Base-by-base conservation (phyloP, 1,140 invertebrate species). In the Spodoptera litura region DNA sequence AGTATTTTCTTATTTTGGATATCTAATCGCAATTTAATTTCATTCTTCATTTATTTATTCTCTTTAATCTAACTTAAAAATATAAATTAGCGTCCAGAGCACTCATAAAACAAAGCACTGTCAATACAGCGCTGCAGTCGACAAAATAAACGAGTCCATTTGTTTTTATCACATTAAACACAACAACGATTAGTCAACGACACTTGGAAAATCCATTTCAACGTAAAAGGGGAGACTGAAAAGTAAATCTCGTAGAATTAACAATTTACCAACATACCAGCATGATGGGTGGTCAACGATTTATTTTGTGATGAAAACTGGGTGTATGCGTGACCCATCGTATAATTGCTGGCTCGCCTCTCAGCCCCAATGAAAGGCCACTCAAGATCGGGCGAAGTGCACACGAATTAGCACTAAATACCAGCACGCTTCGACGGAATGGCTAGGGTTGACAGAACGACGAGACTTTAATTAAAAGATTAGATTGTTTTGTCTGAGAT, bases 321-420 rank as follows among this genome's bases (percentile, higher is more conserved):
- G 10, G 12, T 27, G 64, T 66, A 66, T 51, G 66, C 25, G 66
- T 70, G 66, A 31, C 49, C 25, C 5, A 49, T 52, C 66, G 11
- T 20, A 71, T 71, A 56, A 74, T 74, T 61, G 71, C 71, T 59
- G 31, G 55, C 56, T 70, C 15, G n/a, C 15, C 55, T 38, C 38
- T 44, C 55, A 56, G 38, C 44, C 38, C 61, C 12, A 64, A 15
- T 51, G 71, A 61, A 51, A 20, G 52, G 55, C n/a, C 51, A 27
- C 61, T 74, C 62, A 59, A 79, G 70, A 62, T 66, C 38, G 71
- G 58, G 73, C 35, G 15, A 74, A 80, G 72, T 75, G 78, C 61
- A 74, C 27, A 79, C 38, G 62, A 76, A 76, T 80, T 80, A 71
- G 78, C 15, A 51, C 44, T 53, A 80, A 80, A 59, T 62, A 64